Percentiles rank a stretch among this genome's conserved stretches.
phyloP scores from a whole-genome alignment of 1,140 invertebrate genomes.

The Luehdorfia chinensis region DNA sequence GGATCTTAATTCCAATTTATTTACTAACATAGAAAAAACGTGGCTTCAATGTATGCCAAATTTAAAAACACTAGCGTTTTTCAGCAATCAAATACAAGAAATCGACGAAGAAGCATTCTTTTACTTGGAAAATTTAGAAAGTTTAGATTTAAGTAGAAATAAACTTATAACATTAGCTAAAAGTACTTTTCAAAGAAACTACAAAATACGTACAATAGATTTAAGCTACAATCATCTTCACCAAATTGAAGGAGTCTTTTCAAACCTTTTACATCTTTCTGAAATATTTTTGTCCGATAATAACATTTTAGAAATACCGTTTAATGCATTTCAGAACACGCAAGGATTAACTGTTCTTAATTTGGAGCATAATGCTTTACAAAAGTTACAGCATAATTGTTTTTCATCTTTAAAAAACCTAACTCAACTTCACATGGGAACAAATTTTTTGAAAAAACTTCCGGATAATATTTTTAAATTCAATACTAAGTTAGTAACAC shows the following conservation, averaged over 20 bases:
- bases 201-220: slow-evolving; percentile 87
- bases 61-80: slow-evolving; percentile 87
- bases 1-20: slow-evolving; percentile 92
- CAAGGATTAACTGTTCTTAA: slow-evolving; percentile 88
- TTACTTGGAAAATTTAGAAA: slow-evolving; percentile 85
- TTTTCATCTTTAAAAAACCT: slow-evolving; percentile 85
- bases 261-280: slow-evolving; percentile 85
- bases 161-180: slow-evolving; percentile 86
- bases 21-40: slow-evolving; percentile 84
- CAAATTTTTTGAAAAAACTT: slow-evolving; percentile 89
- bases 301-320: slow-evolving; percentile 90
- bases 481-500: slow-evolving; percentile 85
- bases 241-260: slow-evolving; percentile 88
- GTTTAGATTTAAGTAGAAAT: slow-evolving; percentile 92
- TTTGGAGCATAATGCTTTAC: slow-evolving; percentile 91
- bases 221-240: slow-evolving; percentile 94
- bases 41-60: slow-evolving; percentile 89
- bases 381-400: slow-evolving; percentile 84
- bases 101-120: slow-evolving; percentile 88
- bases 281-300: slow-evolving; percentile 93
- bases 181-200: slow-evolving; percentile 85
- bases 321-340: slow-evolving; percentile 89
- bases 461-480: slow-evolving; percentile 85
- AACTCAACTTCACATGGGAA: slow-evolving; percentile 89
- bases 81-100: slow-evolving; percentile 88